phyloP scores from a whole-genome alignment of 1,140 invertebrate species.

The Trichogramma pretiosum region DNA sequence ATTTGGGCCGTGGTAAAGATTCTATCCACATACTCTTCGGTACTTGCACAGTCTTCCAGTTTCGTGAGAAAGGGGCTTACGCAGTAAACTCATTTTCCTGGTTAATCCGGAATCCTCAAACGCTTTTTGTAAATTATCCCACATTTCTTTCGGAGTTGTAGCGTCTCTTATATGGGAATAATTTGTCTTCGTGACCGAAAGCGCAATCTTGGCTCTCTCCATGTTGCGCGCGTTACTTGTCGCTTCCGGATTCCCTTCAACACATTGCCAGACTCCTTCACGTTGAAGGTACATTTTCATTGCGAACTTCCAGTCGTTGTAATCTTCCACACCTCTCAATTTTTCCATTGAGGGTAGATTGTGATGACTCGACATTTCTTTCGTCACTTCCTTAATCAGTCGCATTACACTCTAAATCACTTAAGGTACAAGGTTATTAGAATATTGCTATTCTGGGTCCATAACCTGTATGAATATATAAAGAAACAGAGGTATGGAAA shows the following conservation, averaged over 20 bases:
- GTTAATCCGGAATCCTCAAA: neutral
- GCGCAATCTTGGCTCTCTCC: neutral
- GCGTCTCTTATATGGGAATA: neutral
- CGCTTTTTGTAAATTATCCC: neutral
- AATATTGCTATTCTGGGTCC: too few relatives aligned
- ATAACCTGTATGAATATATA: too few relatives aligned
- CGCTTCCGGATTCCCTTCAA: neutral
- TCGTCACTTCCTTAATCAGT: too few relatives aligned
- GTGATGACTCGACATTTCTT: too few relatives aligned
- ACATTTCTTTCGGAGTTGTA: neutral
- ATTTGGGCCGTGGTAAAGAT: neutral
- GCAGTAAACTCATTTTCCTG: neutral
- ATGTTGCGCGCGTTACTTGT: neutral
- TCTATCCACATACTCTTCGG: neutral
- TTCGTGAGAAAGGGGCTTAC: neutral
- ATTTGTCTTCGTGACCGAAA: neutral
- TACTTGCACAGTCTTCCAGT: neutral
- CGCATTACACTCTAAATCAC: too few relatives aligned
- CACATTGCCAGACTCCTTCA: neutral
- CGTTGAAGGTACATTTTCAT: neutral
- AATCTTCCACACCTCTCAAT: neutral
- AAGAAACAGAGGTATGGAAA: too few relatives aligned
- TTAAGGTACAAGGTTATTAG: too few relatives aligned
- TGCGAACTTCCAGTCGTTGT: neutral
- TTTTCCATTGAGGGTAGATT: neutral